A percentile compares a stretch with the other conserved stretches of the same genome.
Conservation (phyloP, 2,888 invertebrate species). For the Pomacea canaliculata region DNA sequence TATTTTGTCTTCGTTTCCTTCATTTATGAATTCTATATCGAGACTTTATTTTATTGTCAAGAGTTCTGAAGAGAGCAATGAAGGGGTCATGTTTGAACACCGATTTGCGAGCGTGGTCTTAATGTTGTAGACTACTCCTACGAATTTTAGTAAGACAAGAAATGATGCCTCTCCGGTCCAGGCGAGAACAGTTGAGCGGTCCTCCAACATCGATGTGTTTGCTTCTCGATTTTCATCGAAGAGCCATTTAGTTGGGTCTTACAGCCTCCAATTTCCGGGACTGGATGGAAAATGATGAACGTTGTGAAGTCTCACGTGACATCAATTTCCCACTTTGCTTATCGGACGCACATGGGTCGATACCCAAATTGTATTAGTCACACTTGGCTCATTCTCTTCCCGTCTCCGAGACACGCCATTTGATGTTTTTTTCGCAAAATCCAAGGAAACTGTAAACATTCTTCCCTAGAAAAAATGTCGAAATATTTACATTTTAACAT, state of each 20-base stretch:
- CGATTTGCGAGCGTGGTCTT: no score
- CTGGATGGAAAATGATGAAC: slow-evolving; percentile 18
- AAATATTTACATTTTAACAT: neutral
- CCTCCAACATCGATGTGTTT: no score
- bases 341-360: slow-evolving; percentile 5
- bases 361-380: slow-evolving; percentile 17
- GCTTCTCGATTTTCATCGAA: no score
- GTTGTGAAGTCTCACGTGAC: slow-evolving; percentile 10
- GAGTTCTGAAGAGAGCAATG: no score
- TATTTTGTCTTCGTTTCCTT: no score
- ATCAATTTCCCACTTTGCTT: slow-evolving; percentile 20
- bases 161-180: no score
- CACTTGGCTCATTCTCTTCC: slow-evolving; percentile 2
- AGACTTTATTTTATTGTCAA: no score
- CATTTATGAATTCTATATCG: no score
- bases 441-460: neutral
- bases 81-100: no score
- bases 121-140: no score
- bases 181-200: no score
- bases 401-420: neutral
- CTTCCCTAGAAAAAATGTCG: neutral
- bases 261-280: slow-evolving; percentile 17
- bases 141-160: no score
- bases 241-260: neutral
- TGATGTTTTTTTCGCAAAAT: neutral